These are phyloP conservation scores for Stenolophus ochropezus DNA, from an alignment of 2,888 invertebrate genomes.

Conservation along the genomic window DNA sequence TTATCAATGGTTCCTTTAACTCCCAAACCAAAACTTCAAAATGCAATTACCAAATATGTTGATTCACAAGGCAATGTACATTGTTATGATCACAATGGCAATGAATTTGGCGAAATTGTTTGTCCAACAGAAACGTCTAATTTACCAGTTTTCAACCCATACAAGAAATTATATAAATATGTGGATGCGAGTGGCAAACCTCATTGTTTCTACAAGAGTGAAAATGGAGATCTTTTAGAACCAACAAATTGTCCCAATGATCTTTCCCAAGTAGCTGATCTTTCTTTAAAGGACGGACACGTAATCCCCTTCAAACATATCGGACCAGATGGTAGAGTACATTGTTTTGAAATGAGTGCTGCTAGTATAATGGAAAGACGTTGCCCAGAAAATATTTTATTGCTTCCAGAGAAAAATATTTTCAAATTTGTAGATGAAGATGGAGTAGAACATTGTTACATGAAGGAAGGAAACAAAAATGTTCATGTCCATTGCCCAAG, in stretches of 20 bases:
- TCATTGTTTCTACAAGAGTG: background rate
- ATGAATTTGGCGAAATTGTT: background rate
- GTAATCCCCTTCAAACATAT: background rate
- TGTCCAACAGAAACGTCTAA: background rate
- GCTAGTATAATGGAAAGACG: background rate
- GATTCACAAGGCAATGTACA: background rate
- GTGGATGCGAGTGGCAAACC: background rate
- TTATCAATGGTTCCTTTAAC: background rate
- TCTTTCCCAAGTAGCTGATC: background rate
- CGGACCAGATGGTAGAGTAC: background rate
- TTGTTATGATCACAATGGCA: background rate
- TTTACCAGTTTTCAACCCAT: background rate
- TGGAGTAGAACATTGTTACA: too few species aligned
- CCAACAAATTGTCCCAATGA: too few species aligned
- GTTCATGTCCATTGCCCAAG: too few species aligned
- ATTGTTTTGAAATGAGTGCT: too few species aligned
- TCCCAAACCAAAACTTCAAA: background rate
- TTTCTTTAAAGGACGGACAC: background rate
- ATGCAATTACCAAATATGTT: background rate
- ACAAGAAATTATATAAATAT: background rate
- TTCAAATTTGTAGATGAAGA: too few species aligned
- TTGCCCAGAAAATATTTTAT: background rate
- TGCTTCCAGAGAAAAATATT: background rate
- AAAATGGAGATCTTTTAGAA: too few species aligned
- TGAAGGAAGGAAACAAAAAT: too few species aligned